These are phyloP conservation scores for Dromaius novaehollandiae DNA, from an alignment of 2,113 vertebrate genomes.

Conservation along the genomic window DNA sequence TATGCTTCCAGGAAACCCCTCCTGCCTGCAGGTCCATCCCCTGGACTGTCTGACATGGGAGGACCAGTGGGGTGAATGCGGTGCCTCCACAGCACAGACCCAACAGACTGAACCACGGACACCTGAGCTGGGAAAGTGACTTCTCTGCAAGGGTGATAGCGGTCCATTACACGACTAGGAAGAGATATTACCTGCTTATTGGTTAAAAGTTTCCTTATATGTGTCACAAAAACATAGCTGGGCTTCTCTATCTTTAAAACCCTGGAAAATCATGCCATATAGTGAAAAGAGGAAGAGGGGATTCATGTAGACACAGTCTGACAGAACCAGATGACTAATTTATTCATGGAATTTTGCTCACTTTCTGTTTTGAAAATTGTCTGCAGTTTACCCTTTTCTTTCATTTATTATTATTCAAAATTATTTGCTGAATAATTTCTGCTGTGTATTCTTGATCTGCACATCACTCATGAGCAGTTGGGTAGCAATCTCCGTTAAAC, in stretches of 20 bases:
- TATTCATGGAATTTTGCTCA: background rate
- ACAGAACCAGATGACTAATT: background rate
- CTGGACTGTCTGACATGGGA: background rate
- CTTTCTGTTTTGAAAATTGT: background rate
- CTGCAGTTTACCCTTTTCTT: slow-evolving; percentile 17
- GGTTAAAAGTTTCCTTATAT: background rate
- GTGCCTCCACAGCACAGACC: background rate
- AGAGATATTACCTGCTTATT: background rate
- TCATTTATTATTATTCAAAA: background rate
- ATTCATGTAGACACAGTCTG: background rate
- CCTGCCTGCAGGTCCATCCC: background rate
- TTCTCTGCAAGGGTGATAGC: background rate
- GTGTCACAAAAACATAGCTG: background rate
- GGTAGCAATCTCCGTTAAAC: background rate
- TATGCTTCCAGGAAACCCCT: background rate
- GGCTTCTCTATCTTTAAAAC: background rate
- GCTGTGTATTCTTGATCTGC: slow-evolving; percentile 27
- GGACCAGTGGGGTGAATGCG: background rate
- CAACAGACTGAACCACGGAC: background rate
- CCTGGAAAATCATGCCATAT: background rate
- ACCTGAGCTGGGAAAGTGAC: background rate
- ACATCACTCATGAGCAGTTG: background rate
- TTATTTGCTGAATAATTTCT: slow-evolving; percentile 46
- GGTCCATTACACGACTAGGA: background rate
- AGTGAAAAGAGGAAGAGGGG: background rate